Evolutionary conservation across 2,888 invertebrate species (phyloP), one percentile per base, ranked within the genome.

Genomic region (Meiosimyza decipiens): DNA sequence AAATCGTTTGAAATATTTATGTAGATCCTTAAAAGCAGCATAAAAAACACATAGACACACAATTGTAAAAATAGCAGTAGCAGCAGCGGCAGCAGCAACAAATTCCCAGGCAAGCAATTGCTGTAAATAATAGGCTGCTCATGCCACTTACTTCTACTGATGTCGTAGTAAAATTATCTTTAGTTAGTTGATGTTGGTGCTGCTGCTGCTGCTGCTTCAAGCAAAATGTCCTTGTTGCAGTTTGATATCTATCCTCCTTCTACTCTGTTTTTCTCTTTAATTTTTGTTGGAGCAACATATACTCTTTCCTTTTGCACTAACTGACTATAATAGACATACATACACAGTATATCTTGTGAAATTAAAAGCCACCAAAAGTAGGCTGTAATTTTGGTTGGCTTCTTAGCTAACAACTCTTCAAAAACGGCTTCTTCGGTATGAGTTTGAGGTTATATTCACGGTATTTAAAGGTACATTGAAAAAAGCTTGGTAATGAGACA

Each of bases 121-220:
- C 63, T 63, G 63, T 63, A 47, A 63, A 63, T 63, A 63, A 63
- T 63, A 47, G 47, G 47, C 63, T 40, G 63, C 63, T 63, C 49
- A 40, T 40, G 9, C 40, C 9, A 40, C 40, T 40, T 40, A 40
- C 40, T 9, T 40, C 40, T 40, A 40, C 40, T 40, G 40, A 40
- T 40, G 40, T 40, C 49, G 40, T 11, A 40, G 63, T 16, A 18
- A 63, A 63, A 63, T 63, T 63, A 63, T 63, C 63, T 63, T 49
- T 47, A 9, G 47, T 13, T 15, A 18, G 47, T 57, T 22, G 18
- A 12, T 57, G 57, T 12, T 28, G 22, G 6, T 13, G 22, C 28
- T 11, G 33, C 49, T 13, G 22, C 28, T 11, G 33, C 49, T 40
- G 40, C 16, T 47, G 13, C n/a, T 63, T 47, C 40, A 40, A 40